Evolutionary conservation across 2,888 invertebrate species (phyloP).

Genomic region (Dolichopus griseipennis): DNA sequence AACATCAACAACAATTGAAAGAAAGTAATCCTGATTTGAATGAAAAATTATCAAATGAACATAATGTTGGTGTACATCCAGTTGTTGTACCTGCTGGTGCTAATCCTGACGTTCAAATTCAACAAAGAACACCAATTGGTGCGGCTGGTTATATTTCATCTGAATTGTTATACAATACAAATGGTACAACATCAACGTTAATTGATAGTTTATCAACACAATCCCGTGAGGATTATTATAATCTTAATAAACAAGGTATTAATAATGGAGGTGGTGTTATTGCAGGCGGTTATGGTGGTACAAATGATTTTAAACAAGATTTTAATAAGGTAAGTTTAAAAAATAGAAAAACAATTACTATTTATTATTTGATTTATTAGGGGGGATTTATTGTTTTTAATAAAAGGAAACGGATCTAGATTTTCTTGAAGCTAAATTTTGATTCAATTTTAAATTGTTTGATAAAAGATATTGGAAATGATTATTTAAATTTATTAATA

Average conservation of each 20-base stretch:
- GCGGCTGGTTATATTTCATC: conserved; percentile 21
- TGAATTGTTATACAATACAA: conserved; percentile 37
- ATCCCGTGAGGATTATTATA: conserved; percentile 41
- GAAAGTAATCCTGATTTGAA: not conserved
- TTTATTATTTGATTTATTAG: too few relatives aligned
- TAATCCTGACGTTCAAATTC: conserved; percentile 7
- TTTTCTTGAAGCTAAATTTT: too few relatives aligned
- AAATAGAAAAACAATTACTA: not conserved
- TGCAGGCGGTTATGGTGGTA: conserved; percentile 5
- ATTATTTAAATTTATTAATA: too few relatives aligned
- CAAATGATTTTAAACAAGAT: conserved; percentile 9
- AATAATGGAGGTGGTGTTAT: conserved; percentile 19
- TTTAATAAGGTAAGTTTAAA: conserved; percentile 18
- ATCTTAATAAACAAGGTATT: conserved; percentile 29
- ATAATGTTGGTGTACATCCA: not conserved
- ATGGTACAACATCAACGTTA: conserved; percentile 41
- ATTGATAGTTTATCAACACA: conserved; percentile 40
- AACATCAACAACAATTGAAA: conserved; percentile 26
- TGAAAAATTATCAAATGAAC: not conserved
- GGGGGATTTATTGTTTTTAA: too few relatives aligned
- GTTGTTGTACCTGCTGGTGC: not conserved
- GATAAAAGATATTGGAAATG: too few relatives aligned
- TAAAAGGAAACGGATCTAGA: too few relatives aligned
- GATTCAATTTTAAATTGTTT: too few relatives aligned
- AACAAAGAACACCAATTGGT: conserved; percentile 22